Evolutionary conservation across 1,140 invertebrate species (phyloP), one percentile per base, ranked within the genome.

Genomic region (Pristionchus pacificus): DNA sequence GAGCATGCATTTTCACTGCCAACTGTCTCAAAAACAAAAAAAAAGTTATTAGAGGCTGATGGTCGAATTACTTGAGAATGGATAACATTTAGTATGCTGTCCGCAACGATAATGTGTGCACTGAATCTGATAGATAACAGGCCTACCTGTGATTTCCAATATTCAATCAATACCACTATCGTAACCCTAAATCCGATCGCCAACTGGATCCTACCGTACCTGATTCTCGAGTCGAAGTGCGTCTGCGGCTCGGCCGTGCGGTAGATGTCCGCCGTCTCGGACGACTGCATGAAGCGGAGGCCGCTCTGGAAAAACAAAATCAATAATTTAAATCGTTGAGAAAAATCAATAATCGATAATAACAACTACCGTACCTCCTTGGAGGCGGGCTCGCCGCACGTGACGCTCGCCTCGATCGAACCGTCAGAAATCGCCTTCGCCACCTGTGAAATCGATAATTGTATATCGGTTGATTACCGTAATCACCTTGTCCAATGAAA

Each of bases 341-440:
- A 49, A 10, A 49, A 19, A 10, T 10, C 25, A 14, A 6, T 6
- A 0, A 13, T 61, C 60, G 0, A 6, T 0, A 25, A 24, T 0
- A 27, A 27, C 24, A 24, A 61, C 13, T 27, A 61, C 29, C 1
- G 30, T 60, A 33, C 93, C 71, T 72, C 95, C 92, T 86, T 97
- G 93, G 68, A 63, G 60, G 82, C 38, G 6, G 38, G 38, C 19
- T 49, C 38, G 6, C 38, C 80, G 31, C 65, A 79, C 2, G 79
- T 70, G 73, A 99, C 88, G 0, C 90, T 93, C 0, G 96, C 97
- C 85, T 98, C 95, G 84, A 99, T 98, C 0, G 98, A 95, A 62
- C 95, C 93, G 87, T 99, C 97, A 63, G 94, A 87, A 68, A 99
- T 98, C n/a, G 96, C 95, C 87, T 99, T 99, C 0, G 95, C 94